phyloP scores from a whole-genome alignment of 2,888 invertebrate species.

The Drosophila eohydei region DNA sequence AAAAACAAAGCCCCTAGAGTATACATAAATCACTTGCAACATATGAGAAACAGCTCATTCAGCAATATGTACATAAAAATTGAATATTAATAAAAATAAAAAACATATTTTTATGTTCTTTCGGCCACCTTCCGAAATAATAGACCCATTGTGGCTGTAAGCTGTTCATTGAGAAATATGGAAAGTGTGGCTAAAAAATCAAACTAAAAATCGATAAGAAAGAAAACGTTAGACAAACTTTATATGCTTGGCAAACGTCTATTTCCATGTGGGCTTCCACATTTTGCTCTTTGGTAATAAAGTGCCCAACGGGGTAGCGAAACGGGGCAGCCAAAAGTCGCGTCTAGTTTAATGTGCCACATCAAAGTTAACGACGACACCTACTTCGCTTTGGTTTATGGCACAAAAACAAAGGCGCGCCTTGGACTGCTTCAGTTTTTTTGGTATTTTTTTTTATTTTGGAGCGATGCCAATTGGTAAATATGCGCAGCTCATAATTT shows the following conservation, averaged over 20 bases:
- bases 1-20: constrained; percentile 9
- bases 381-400: constrained; percentile 72
- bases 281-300: constrained; percentile 40
- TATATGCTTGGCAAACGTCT: constrained; percentile 14
- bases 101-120: constrained; percentile 25
- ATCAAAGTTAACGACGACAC: constrained; percentile 78
- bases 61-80: constrained; percentile 9
- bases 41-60: constrained; percentile 22
- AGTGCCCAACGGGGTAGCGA: constrained; percentile 40
- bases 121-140: constrained; percentile 19
- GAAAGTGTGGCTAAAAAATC: constrained; percentile 22
- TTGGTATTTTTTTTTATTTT: constrained; percentile 26
- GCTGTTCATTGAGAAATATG: constrained; percentile 36
- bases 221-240: constrained; percentile 23
- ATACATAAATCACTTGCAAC: constrained; percentile 45
- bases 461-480: constrained; percentile 74
- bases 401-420: constrained; percentile 41
- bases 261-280: constrained; percentile 45
- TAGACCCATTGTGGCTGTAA: constrained; percentile 36
- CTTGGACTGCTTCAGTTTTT: constrained; percentile 9
- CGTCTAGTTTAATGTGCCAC: constrained; percentile 73
- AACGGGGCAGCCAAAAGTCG: constrained; percentile 32
- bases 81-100: constrained; percentile 15
- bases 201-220: constrained; percentile 29
- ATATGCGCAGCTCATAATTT: constrained; percentile 75